A percentile compares a stretch with the other conserved stretches of the same genome.
These are phyloP conservation scores for Alcedo quadribrachys DNA, from an alignment of 2,797 vertebrate species.

Conservation along the genomic window DNA sequence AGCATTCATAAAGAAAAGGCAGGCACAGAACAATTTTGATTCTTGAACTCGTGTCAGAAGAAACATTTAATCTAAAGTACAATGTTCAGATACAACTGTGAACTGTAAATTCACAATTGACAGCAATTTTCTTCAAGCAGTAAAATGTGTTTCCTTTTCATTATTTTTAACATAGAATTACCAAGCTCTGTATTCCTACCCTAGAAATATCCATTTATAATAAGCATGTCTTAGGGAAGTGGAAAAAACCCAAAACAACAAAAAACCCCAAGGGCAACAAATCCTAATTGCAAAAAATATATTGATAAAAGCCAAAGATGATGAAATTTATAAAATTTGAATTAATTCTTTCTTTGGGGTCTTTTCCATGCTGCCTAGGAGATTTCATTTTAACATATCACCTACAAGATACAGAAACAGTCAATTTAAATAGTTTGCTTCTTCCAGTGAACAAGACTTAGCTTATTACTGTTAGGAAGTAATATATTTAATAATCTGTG, in stretches of 20 bases:
- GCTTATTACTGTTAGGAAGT: neutral
- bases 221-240: neutral
- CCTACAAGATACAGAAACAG: neutral
- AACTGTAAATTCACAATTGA: neutral
- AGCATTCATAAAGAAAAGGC: neutral
- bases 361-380: neutral
- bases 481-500: neutral
- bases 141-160: accelerated
- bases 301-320: neutral
- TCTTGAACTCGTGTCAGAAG: neutral
- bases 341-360: neutral
- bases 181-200: neutral
- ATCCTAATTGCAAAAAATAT: neutral
- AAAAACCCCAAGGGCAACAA: neutral
- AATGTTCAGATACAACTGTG: neutral
- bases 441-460: neutral
- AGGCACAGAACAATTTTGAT: neutral
- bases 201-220: neutral
- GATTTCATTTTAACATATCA: neutral
- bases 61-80: neutral
- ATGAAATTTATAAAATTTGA: neutral
- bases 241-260: too few relatives aligned
- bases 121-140: neutral
- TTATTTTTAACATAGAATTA: neutral
- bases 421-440: neutral